Base-by-base conservation (phyloP, 2,113 vertebrate species). In the Ploceus nigricollis region DNA sequence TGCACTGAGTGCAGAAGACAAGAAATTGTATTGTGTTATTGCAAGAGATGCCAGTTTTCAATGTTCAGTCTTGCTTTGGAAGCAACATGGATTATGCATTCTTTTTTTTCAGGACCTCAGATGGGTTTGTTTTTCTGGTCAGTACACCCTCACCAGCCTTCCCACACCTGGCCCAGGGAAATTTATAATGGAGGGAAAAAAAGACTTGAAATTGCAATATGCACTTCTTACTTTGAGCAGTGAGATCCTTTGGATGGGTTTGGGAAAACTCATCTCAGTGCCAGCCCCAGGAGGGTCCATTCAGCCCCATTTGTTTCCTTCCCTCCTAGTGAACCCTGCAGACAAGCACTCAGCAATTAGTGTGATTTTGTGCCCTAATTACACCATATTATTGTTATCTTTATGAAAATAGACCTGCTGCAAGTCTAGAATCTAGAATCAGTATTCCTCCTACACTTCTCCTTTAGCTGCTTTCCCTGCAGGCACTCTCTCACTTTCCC, bases 381-480 rank as follows among this genome's bases (percentile, higher is more conserved):
- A 88, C 57, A 80, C 82, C 2, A 1, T 83, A 82, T 89, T 92
- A 72, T 91, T 95, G 82, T 85, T 90, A 69, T 79, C 88, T 93
- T 80, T 58, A 88, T 70, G 48, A 95, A 96, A 96, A 85, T 35
- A 89, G 77, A 89, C 65, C 70, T 87, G 61, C 86, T 89, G 78
- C 90, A 89, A 88, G 76, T 93, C 63, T 95, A 28, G 77, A 93
- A 84, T 93, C 63, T 95, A 28, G 77, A 93, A 84, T 94, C 77
- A 84, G 88, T 89, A 85, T 81, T 94, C 91, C 89, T 96, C 94
- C 92, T 90, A 94, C 92, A 87, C 61, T 91, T 96, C 42, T 90
- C 88, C 80, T 78, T 45, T 53, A 96, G 83, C 54, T 89, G 28
- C 77, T 50, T 94, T 94, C 79, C 92, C 81, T 80, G 53, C 56